Conservation (phyloP, 2,113 vertebrate species). For the Pseudorectes ferrugineus region DNA sequence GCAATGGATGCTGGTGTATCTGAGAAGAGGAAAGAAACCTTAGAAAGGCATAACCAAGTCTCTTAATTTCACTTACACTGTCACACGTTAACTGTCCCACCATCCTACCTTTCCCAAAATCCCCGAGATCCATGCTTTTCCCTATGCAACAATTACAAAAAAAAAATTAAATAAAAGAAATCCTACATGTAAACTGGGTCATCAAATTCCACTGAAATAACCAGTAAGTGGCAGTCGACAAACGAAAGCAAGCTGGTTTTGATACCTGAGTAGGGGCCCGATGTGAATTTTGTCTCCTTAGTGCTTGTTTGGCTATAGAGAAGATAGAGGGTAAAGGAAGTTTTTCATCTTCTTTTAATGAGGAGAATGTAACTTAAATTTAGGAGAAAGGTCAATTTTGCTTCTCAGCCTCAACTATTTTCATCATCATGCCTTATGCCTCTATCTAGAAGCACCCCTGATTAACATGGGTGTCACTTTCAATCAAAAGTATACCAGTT, state of each 20-base stretch:
- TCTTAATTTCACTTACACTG: neutral
- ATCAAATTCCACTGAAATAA: neutral
- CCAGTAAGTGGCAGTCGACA: neutral
- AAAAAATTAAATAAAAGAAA: neutral
- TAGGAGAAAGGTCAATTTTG: neutral
- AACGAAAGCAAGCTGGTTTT: neutral
- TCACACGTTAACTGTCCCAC: neutral
- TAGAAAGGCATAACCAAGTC: neutral
- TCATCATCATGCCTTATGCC: neutral
- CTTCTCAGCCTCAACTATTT: neutral
- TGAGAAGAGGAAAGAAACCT: constrained; percentile 56
- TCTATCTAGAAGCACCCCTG: neutral
- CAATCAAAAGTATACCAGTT: neutral
- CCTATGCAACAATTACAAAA: neutral
- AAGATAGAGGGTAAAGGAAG: neutral
- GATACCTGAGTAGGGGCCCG: accelerated
- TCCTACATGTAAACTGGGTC: neutral
- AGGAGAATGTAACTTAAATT: neutral
- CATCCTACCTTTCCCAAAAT: neutral
- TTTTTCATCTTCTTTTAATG: neutral
- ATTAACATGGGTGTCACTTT: neutral
- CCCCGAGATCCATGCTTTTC: neutral
- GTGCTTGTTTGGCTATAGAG: neutral
- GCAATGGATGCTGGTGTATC: constrained; percentile 76
- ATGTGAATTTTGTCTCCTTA: neutral